phyloP scores from a whole-genome alignment of 2,888 invertebrate genomes.

The Apodemia zela region DNA sequence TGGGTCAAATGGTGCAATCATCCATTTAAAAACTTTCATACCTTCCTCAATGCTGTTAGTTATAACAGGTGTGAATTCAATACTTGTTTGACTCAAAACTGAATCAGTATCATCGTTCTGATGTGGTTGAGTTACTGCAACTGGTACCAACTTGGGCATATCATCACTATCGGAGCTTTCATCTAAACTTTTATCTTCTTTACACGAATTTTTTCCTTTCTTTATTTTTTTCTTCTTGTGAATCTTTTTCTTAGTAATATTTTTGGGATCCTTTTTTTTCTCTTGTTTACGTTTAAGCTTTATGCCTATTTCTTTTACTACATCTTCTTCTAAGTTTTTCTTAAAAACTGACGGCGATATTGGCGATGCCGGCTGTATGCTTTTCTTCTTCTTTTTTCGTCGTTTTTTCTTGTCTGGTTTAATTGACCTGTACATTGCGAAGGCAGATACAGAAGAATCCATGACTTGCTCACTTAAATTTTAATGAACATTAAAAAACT shows the following conservation, averaged over 20 bases:
- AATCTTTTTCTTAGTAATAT: slow-evolving; percentile 48
- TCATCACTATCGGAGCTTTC: slow-evolving; percentile 39
- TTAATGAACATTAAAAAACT: neutral
- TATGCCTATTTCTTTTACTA: slow-evolving; percentile 43
- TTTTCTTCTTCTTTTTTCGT: slow-evolving; percentile 43
- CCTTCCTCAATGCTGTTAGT: slow-evolving; percentile 82
- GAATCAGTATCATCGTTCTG: slow-evolving; percentile 36
- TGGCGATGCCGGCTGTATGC: slow-evolving; percentile 35
- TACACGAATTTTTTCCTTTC: slow-evolving; percentile 12
- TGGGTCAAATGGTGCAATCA: slow-evolving; percentile 84
- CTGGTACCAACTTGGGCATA: slow-evolving; percentile 42
- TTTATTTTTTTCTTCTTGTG: slow-evolving; percentile 50
- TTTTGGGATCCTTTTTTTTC: slow-evolving; percentile 47
- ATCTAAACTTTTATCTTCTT: slow-evolving; percentile 22
- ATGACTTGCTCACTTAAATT: slow-evolving; percentile 37
- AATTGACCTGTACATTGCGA: slow-evolving; percentile 56
- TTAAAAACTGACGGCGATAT: slow-evolving; percentile 31
- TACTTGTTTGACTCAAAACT: slow-evolving; percentile 42
- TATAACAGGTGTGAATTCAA: slow-evolving; percentile 56
- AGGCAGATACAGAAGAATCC: slow-evolving; percentile 65
- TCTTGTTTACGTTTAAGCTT: slow-evolving; percentile 54
- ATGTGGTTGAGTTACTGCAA: slow-evolving; percentile 24
- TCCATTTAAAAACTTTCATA: slow-evolving; percentile 84
- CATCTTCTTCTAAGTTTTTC: slow-evolving; percentile 38
- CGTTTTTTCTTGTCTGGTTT: slow-evolving; percentile 36